Percentiles rank a stretch among this genome's conserved stretches.
Evolutionary conservation across 2,113 vertebrate genomes (phyloP).

Genomic region (Clarias gariepinus): DNA sequence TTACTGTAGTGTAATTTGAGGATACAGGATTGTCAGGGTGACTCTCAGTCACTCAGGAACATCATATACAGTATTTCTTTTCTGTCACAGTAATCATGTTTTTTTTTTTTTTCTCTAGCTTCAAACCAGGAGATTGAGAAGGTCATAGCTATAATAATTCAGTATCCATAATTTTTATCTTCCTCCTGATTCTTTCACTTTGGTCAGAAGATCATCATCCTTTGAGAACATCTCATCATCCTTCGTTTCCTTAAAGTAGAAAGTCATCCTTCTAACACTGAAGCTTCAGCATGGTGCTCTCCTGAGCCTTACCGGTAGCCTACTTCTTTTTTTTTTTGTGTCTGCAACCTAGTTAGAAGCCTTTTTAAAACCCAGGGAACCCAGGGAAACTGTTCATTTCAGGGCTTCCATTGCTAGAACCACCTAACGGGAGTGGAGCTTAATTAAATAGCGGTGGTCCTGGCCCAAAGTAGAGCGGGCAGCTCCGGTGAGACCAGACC

Average conservation of each 20-base stretch:
- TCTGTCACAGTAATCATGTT: not conserved
- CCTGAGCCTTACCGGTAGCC: constrained; percentile 68
- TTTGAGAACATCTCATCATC: constrained; percentile 5
- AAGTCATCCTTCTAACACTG: constrained; percentile 66
- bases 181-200: not conserved
- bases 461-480: constrained; percentile 39
- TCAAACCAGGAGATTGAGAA: not conserved
- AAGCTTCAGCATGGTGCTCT: constrained; percentile 66
- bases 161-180: not conserved
- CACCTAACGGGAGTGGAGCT: constrained; percentile 30
- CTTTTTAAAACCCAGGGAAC: constrained; percentile 70
- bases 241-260: constrained; percentile 59
- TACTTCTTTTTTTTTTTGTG: constrained; percentile 64
- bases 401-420: constrained; percentile 40
- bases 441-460: constrained; percentile 47
- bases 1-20: not conserved
- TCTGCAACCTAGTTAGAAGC: constrained; percentile 75
- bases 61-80: not conserved
- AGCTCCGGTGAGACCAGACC: constrained; percentile 32
- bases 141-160: not conserved
- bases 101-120: not conserved
- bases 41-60: not conserved
- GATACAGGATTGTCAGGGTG: not conserved
- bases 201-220: not conserved
- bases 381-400: constrained; percentile 71